Evolutionary conservation across 2,113 vertebrate species (phyloP), one percentile per base, ranked within the genome.

Genomic region (Bujurquina vittata): DNA sequence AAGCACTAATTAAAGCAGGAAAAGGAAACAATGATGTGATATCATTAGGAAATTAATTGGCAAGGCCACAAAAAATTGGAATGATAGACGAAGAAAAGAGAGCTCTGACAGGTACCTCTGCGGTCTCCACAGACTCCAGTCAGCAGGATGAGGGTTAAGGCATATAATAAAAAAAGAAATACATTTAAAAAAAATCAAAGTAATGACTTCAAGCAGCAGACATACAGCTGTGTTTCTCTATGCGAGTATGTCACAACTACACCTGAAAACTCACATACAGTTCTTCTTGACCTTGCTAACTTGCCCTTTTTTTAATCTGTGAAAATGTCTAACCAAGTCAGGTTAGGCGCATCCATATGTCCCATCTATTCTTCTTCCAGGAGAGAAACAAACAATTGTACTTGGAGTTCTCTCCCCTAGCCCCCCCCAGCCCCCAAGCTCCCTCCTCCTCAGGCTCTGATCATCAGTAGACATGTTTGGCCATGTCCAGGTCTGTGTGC

Each of bases 401-500:
- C 62, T 73, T n/a, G 61, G 31, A 62, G 49, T 29, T 29, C 29
- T 22, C 26, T 65, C 76, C 73, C 37, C 23, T 52, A 31, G 72
- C 15, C 62, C 14, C 43, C 29, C n/a, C 54, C 35, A 8, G 7
- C 35, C 35, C 35, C n/a, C n/a, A n/a, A n/a, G n/a, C n/a, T 26
- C 26, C 7, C 35, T 37, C 75, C 54, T 17, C 49, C 22, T 17
- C 35, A 7, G 10, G n/a, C 65, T 78, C n/a, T 73, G 75, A 85
- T 80, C 61, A 88, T 81, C 74, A 86, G 56, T 17, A 29, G 83
- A 81, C 84, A 84, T 77, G 77, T 65, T 81, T 3, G 54, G 40
- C 58, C 75, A 75, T 87, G 81, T 84, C 75, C 84, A 22, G 83
- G 83, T 31, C 61, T 23, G 72, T 74, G 61, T 73, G 81, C 72